Conservation (phyloP, 2,888 invertebrate genomes). For the Tenthredo amoena region DNA sequence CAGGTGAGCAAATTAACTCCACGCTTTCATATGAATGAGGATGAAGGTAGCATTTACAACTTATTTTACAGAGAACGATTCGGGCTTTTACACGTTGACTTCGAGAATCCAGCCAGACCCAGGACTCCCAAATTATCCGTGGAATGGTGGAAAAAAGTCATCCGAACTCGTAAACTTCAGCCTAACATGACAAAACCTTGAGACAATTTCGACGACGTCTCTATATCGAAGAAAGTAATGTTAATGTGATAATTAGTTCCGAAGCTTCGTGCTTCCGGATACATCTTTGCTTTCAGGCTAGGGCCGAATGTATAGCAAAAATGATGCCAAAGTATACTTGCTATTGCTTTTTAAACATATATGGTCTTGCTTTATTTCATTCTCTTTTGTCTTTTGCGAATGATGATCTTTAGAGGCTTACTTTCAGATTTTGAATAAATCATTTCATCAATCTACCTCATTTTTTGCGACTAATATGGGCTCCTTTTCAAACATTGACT, state of each 20-base stretch:
- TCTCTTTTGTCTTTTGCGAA: background rate
- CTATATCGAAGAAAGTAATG: background rate
- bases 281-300: background rate
- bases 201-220: background rate
- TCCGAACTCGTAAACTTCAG: constrained; percentile 73
- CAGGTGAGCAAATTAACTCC: constrained; percentile 75
- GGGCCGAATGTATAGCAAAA: background rate
- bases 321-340: background rate
- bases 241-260: background rate
- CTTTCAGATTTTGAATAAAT: background rate
- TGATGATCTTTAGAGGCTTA: background rate
- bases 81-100: constrained; percentile 86
- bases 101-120: constrained; percentile 80
- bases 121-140: constrained; percentile 84
- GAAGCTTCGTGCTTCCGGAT: background rate
- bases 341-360: too few relatives aligned
- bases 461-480: too few relatives aligned
- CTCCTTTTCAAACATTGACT: too few relatives aligned
- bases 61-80: constrained; percentile 82
- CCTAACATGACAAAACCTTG: background rate
- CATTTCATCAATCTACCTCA: background rate
- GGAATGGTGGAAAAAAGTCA: constrained; percentile 80
- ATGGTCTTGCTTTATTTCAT: background rate
- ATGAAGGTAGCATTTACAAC: background rate
- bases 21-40: background rate